These are phyloP conservation scores for Aphidius colemani DNA, from an alignment of 2,888 invertebrate genomes.

Conservation along the genomic window DNA sequence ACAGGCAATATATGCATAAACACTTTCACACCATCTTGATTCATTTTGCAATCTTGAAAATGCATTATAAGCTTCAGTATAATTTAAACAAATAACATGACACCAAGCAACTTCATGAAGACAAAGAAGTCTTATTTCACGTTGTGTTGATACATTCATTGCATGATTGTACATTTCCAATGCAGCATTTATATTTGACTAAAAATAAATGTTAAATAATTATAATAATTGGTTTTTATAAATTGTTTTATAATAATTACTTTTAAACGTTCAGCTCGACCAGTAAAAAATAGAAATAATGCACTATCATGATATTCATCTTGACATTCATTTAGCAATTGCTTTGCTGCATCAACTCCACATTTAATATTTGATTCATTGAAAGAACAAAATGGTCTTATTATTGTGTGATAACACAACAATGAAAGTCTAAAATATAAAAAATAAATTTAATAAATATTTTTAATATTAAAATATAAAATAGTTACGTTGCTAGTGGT, in stretches of 20 bases:
- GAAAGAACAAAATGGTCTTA: slow-evolving; percentile 70
- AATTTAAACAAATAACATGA: slow-evolving; percentile 67
- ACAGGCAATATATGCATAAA: slow-evolving; percentile 69
- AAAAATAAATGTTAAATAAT: slow-evolving; percentile 37
- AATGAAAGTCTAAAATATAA: slow-evolving; percentile 40
- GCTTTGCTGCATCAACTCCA: slow-evolving; percentile 64
- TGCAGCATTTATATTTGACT: slow-evolving; percentile 67
- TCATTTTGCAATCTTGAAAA: slow-evolving; percentile 65
- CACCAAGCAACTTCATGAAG: slow-evolving; percentile 73
- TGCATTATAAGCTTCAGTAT: slow-evolving; percentile 62
- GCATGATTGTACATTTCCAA: slow-evolving; percentile 66
- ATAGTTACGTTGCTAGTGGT: slow-evolving; percentile 68
- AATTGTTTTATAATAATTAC: slow-evolving; percentile 51
- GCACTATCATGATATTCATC: slow-evolving; percentile 67
- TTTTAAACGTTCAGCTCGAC: slow-evolving; percentile 67
- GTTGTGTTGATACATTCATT: slow-evolving; percentile 65
- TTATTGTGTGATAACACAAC: slow-evolving; percentile 73
- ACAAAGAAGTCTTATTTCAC: slow-evolving; percentile 68
- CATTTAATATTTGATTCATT: slow-evolving; percentile 67
- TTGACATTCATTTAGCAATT: slow-evolving; percentile 63
- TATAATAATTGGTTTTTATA: neutral
- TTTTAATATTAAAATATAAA: neutral
- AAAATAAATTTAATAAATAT: neutral
- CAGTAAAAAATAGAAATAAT: slow-evolving; percentile 71
- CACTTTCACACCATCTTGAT: slow-evolving; percentile 70